phyloP scores from a whole-genome alignment of 1,140 invertebrate genomes.

The Caenorhabditis latens region DNA sequence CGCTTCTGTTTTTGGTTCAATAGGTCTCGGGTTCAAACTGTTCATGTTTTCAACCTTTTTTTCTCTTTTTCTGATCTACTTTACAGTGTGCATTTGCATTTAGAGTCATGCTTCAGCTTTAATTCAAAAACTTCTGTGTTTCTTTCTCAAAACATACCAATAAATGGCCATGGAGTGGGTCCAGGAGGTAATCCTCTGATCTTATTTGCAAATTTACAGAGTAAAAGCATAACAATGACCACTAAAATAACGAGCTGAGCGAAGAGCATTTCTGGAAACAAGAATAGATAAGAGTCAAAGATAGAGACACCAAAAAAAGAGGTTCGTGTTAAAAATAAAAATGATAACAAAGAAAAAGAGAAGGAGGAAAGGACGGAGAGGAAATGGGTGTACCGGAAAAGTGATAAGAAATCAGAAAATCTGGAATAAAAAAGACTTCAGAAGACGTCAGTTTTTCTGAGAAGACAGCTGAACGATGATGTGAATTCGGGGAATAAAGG shows the following conservation, averaged over 20 bases:
- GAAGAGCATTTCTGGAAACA: slow-evolving; percentile 22
- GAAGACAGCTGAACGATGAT: not conserved
- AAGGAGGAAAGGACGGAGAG: not conserved
- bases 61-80: too few relatives aligned
- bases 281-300: not conserved
- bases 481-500: not conserved
- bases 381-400: not conserved
- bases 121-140: too few relatives aligned
- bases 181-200: slow-evolving; percentile 59
- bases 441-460: not conserved
- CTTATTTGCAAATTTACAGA: slow-evolving; percentile 48
- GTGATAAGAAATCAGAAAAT: not conserved
- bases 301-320: too few relatives aligned
- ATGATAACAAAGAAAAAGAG: not conserved
- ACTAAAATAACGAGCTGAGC: slow-evolving; percentile 40
- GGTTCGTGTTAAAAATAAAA: not conserved
- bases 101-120: too few relatives aligned
- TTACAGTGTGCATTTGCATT: too few relatives aligned
- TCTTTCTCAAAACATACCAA: slow-evolving; percentile 1
- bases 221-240: slow-evolving; percentile 34
- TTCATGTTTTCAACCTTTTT: too few relatives aligned
- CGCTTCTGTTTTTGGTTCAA: too few relatives aligned
- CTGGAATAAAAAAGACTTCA: not conserved
- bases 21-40: too few relatives aligned
- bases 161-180: slow-evolving; percentile 59